Base-by-base conservation (phyloP, 2,113 vertebrate species). In the Pogona vitticeps region DNA sequence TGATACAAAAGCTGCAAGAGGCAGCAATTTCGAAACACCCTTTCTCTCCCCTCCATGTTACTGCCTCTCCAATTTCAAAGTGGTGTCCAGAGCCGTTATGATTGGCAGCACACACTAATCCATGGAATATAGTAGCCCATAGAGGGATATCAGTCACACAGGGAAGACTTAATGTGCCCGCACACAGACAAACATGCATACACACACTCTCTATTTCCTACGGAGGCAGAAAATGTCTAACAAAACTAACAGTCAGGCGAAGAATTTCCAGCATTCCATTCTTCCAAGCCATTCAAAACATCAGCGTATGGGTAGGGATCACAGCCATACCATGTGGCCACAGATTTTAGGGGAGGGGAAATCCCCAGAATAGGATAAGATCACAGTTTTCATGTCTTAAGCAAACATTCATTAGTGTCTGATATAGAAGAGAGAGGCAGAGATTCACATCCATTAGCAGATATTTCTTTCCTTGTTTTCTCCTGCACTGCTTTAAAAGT, bases 221-320 rank as follows among this genome's bases (percentile, higher is more conserved):
- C 26, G 86, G 82, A 36, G 68, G 3, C 8, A 89, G 90, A 90
- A 76, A 12, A n/a, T 40, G 84, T 56, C 42, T 23, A 75, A 77
- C 70, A 92, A 94, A 89, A 80, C 82, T 63, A 61, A 83, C 67
- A 83, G 82, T 86, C 26, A 91, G 87, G 92, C 91, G 87, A 91
- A 68, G 58, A 90, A 88, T 82, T 88, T 85, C 89, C 92, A 93
- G 84, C 67, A 59, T 82, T 83, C 75, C 33, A 59, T 2, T 63
- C 14, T 86, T 67, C 71, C 77, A 81, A 40, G 70, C 56, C 73
- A 40, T 85, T 86, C 58, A 38, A n/a, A 42, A 84, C 70, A 52
- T 15, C 6, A 36, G 42, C 13, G 75, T 73, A 38, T 28, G 86
- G 90, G 76, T 1, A 81, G 68, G 85, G 84, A 56, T 0, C 0